These are phyloP conservation scores for Tubulanus polymorphus DNA, from an alignment of 2,888 invertebrate genomes.

Conservation along the genomic window DNA sequence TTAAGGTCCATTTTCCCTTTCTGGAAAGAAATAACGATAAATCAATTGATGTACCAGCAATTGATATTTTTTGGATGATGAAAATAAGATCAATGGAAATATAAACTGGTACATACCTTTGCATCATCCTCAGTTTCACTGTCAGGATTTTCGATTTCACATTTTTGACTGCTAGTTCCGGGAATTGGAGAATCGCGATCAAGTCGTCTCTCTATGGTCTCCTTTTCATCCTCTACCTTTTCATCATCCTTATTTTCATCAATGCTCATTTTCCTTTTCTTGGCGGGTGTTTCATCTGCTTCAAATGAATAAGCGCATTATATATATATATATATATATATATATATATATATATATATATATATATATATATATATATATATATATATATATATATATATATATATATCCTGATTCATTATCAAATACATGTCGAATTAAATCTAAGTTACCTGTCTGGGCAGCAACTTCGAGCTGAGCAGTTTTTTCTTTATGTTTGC, in stretches of 20 bases:
- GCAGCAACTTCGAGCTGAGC: constrained; percentile 12
- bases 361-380: constrained; percentile 2
- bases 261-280: constrained; percentile 22
- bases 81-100: too few species aligned
- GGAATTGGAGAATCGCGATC: too few species aligned
- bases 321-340: constrained; percentile 5
- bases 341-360: not conserved
- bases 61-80: too few species aligned
- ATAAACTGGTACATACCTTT: too few species aligned
- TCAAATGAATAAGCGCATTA: too few species aligned
- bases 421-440: constrained; percentile 4
- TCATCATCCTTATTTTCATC: constrained; percentile 4
- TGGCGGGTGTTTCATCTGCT: constrained; percentile 30
- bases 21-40: too few species aligned
- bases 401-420: constrained; percentile 1
- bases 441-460: constrained; percentile 13
- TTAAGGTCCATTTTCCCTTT: too few species aligned
- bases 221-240: constrained; percentile 9
- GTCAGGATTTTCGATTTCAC: too few species aligned
- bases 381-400: constrained; percentile 13
- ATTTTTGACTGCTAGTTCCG: too few species aligned
- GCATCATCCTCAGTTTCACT: too few species aligned
- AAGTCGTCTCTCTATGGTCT: not conserved
- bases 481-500: constrained; percentile 21
- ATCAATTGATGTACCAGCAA: too few species aligned